Base-by-base conservation (phyloP, 2,888 invertebrate species). In the Tetheella fluctuosa region DNA sequence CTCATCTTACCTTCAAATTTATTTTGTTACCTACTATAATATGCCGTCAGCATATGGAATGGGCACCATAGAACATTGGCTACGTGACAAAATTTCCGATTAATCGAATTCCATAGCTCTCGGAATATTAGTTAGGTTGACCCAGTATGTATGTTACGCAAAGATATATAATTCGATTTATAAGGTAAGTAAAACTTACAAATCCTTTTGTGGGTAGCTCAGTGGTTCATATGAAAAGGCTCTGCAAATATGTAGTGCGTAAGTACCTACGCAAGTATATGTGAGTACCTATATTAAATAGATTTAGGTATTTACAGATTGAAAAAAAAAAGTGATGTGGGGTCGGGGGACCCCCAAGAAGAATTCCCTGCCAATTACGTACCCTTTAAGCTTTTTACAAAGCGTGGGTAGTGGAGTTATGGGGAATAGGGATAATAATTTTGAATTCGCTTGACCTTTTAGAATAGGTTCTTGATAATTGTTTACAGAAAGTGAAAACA, bases 401-500 rank as follows among this genome's bases (percentile, higher is more conserved):
- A 25, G 25, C n/a, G 25, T 25, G 6, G 25, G 25, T 25, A 25
- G 25, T 25, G 6, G 6, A 25, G 25, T 25, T 25, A 25, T 2
- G 25, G n/a, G 39, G n/a, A 48, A 20, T 1, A 20, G 4, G 8
- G 1, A 48, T 48, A 20, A 48, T 42, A 39, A n/a, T 20, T 6
- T 42, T n/a, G 17, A 48, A 48, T 48, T 48, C 20, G 48, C 7
- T 48, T 20, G 2, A 48, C 17, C 48, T 20, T 20, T 15, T 20
- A 20, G 7, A 5, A 42, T 17, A 7, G 17, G 17, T 76, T 80
- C 76, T 80, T 80, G 73, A 73, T 79, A 83, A 83, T 80, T 85
- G 81, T 83, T 83, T 83, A 82, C 77, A 74, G 76, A 81, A 82
- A 79, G 74, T 70, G 76, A 81, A 82, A 76, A 79, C 85, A 86